These are phyloP conservation scores for Xiphophorus maculatus DNA, from an alignment of 2,113 vertebrate genomes.

Conservation along the genomic window DNA sequence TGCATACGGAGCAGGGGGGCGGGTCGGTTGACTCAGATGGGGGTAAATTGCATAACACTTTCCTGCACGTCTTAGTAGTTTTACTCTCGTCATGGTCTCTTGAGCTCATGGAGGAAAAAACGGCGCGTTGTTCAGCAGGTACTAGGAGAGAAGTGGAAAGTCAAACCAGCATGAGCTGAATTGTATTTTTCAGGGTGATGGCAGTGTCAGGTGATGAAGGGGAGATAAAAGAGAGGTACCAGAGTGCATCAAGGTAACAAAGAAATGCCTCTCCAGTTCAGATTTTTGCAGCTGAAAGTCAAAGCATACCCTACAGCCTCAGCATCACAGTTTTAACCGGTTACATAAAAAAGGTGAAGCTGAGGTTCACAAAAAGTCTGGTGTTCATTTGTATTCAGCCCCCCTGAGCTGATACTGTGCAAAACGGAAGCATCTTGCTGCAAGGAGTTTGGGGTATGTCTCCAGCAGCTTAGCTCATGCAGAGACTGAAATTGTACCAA, in stretches of 20 bases:
- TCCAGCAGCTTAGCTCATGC: not conserved
- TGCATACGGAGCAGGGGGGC: slow-evolving; percentile 19
- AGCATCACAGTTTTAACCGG: not conserved
- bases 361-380: not conserved
- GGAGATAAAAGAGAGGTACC: not conserved
- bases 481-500: not conserved
- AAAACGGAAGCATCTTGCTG: not conserved
- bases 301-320: not conserved
- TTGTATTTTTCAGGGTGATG: not conserved
- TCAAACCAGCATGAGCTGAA: not conserved
- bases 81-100: slow-evolving; percentile 2
- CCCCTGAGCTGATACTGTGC: not conserved
- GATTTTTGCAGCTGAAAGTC: not conserved
- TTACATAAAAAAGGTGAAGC: not conserved
- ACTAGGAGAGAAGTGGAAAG: slow-evolving; percentile 1
- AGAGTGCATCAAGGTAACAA: not conserved
- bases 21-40: slow-evolving; percentile 48
- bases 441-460: not conserved
- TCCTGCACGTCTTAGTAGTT: slow-evolving; percentile 27
- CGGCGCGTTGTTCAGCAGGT: slow-evolving; percentile 3
- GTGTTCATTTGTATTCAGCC: not conserved
- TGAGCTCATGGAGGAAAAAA: slow-evolving; percentile 12
- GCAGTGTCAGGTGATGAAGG: not conserved
- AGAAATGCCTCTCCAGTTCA: not conserved
- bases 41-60: slow-evolving; percentile 63